Conservation (phyloP, 1,140 invertebrate genomes). For the Ceratina japonica region DNA sequence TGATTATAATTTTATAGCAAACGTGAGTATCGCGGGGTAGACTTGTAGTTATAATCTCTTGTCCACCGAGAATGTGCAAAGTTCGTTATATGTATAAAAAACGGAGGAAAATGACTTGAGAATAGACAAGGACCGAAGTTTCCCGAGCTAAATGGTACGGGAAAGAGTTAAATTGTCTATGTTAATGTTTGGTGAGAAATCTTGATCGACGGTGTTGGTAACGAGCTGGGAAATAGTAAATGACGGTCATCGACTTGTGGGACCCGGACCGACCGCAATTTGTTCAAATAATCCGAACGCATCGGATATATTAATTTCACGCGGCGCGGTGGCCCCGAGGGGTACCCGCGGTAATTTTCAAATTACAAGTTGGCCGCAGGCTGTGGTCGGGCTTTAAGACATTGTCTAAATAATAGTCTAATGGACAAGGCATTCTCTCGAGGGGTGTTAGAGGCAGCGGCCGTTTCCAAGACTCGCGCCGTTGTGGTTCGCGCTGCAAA, state of each 20-base stretch:
- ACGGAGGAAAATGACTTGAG: too few species aligned
- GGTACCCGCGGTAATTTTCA: conserved; percentile 46
- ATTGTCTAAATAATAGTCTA: conserved; percentile 62
- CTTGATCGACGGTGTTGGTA: not conserved
- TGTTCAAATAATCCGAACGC: conserved; percentile 22
- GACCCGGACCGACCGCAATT: not conserved
- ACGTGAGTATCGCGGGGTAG: too few species aligned
- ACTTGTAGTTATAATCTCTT: too few species aligned
- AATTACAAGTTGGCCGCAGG: conserved; percentile 44
- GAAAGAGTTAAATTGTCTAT: too few species aligned
- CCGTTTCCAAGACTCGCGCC: conserved; percentile 38
- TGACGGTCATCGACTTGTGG: not conserved
- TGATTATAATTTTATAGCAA: too few species aligned
- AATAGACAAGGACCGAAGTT: too few species aligned
- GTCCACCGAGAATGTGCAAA: too few species aligned
- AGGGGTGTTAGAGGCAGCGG: not conserved
- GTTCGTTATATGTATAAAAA: too few species aligned
- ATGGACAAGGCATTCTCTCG: conserved; percentile 52
- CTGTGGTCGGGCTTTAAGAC: conserved; percentile 5
- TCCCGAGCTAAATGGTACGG: too few species aligned
- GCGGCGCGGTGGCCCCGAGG: not conserved
- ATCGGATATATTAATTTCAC: conserved; percentile 39
- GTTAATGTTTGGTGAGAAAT: too few species aligned
- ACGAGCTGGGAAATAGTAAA: not conserved
- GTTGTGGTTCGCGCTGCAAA: conserved; percentile 35